Percentiles rank a stretch among this genome's conserved stretches.
These are phyloP conservation scores for Galaxea fascicularis DNA, from an alignment of 92 coral and sea anemone genomes.

Conservation along the genomic window DNA sequence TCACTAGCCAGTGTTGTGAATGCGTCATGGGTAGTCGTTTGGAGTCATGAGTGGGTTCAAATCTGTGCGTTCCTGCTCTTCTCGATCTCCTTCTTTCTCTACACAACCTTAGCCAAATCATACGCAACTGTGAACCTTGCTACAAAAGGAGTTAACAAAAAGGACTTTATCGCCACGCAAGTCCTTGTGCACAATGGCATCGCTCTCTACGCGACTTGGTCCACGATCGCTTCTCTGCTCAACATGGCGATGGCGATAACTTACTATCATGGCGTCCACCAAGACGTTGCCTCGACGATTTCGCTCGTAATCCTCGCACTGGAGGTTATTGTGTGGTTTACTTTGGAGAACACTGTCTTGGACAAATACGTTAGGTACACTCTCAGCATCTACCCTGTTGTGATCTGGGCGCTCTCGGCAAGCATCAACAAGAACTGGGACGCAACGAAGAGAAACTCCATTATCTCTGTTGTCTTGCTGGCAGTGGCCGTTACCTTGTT, in stretches of 20 bases:
- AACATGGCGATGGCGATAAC: slow-evolving; percentile 88
- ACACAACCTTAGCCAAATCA: slow-evolving; percentile 59
- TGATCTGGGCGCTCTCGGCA: slow-evolving; percentile 91
- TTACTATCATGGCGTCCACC: slow-evolving; percentile 68
- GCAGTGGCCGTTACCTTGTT: slow-evolving; percentile 65
- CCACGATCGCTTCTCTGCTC: slow-evolving; percentile 82
- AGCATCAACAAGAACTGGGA: slow-evolving; percentile 87
- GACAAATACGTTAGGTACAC: slow-evolving; percentile 81
- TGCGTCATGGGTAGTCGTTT: slow-evolving; percentile 76
- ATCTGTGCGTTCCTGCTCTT: slow-evolving; percentile 61
- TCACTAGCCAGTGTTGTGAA: slow-evolving; percentile 58
- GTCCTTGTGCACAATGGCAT: slow-evolving; percentile 84
- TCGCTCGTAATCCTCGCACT: slow-evolving; percentile 78
- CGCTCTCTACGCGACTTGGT: slow-evolving; percentile 90
- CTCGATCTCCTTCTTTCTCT: slow-evolving; percentile 62
- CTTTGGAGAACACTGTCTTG: slow-evolving; percentile 76
- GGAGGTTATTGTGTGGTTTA: slow-evolving; percentile 81
- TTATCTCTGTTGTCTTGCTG: slow-evolving; percentile 74
- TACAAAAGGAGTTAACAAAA: slow-evolving; percentile 44
- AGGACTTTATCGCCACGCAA: slow-evolving; percentile 73
- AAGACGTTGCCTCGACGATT: slow-evolving; percentile 68
- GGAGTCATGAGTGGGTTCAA: slow-evolving; percentile 66
- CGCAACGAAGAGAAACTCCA: slow-evolving; percentile 73
- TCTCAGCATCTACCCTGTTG: slow-evolving; percentile 77
- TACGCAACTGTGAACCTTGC: slow-evolving; percentile 70